These are phyloP conservation scores for Drosophila sechellia DNA, from an alignment of 1,140 invertebrate species.

Conservation along the genomic window DNA sequence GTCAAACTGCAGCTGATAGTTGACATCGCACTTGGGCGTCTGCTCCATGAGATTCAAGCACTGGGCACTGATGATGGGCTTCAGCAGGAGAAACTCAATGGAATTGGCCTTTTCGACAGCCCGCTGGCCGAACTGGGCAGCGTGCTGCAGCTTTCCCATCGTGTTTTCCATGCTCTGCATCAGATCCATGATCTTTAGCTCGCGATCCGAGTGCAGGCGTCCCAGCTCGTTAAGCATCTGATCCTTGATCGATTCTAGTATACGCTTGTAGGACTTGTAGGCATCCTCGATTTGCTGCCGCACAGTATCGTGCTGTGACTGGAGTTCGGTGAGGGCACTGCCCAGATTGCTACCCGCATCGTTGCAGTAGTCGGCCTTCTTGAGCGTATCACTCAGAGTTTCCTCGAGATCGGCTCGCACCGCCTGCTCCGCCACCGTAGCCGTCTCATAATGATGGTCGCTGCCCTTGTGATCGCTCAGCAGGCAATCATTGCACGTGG, in stretches of 20 bases:
- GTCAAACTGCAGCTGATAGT: conserved; percentile 92
- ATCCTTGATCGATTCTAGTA: conserved; percentile 92
- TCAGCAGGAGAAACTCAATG: conserved; percentile 92
- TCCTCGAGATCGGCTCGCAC: conserved; percentile 90
- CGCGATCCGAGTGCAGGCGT: conserved; percentile 92
- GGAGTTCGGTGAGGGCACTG: conserved; percentile 92
- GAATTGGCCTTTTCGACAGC: conserved; percentile 92
- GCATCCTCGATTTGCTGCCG: conserved; percentile 93
- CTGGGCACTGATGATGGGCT: conserved; percentile 90
- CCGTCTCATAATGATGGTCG: conserved; percentile 91
- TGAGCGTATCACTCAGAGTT: conserved; percentile 89
- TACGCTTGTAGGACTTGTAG: conserved; percentile 92
- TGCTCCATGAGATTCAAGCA: conserved; percentile 91
- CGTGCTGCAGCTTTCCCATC: conserved; percentile 92
- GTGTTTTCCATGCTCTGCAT: conserved; percentile 92
- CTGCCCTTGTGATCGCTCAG: conserved; percentile 91
- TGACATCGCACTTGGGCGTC: conserved; percentile 91
- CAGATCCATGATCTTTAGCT: conserved; percentile 94
- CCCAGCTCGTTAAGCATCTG: conserved; percentile 91
- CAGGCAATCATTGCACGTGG: conserved; percentile 93
- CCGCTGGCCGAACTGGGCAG: conserved; percentile 92
- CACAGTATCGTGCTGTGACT: conserved; percentile 94
- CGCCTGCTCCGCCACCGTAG: conserved; percentile 90
- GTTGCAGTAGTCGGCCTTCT: conserved; percentile 89
- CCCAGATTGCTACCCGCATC: conserved; percentile 90